These are phyloP conservation scores for Bothrops jararaca DNA, from an alignment of 2,113 vertebrate species.

Conservation along the genomic window DNA sequence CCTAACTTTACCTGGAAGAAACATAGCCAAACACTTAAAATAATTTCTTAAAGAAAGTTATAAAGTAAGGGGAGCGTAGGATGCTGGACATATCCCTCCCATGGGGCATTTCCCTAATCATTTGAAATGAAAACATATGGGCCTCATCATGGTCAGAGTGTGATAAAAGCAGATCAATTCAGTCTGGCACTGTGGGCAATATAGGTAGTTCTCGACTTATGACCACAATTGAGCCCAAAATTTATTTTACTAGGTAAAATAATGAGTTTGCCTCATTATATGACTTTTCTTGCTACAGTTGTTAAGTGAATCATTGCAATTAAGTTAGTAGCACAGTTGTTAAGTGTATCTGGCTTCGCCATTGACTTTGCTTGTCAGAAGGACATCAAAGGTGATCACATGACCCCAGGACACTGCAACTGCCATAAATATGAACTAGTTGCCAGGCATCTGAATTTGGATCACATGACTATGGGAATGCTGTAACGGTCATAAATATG, in stretches of 20 bases:
- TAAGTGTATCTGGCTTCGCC: background rate
- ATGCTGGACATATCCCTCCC: background rate
- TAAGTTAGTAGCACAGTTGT: background rate
- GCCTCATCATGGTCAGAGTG: background rate
- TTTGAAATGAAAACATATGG: background rate
- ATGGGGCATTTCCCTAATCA: background rate
- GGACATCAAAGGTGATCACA: background rate
- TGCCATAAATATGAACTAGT: background rate
- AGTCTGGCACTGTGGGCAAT: background rate
- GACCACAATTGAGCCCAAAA: background rate
- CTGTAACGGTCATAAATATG: background rate
- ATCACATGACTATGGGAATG: background rate
- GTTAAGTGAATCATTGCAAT: background rate
- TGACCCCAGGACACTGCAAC: background rate
- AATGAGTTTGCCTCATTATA: background rate
- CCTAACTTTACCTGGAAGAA: background rate
- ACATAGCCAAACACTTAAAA: background rate
- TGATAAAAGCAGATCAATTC: background rate
- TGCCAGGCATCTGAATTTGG: background rate
- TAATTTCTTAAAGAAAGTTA: background rate
- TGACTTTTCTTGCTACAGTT: background rate
- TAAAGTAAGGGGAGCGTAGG: background rate
- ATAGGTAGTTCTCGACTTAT: too few species aligned
- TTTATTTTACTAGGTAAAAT: background rate
- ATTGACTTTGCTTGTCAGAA: background rate